Percentiles rank a stretch among this genome's conserved stretches.
phyloP scores from a whole-genome alignment of 2,113 vertebrate species.

The Tautogolabrus adspersus region DNA sequence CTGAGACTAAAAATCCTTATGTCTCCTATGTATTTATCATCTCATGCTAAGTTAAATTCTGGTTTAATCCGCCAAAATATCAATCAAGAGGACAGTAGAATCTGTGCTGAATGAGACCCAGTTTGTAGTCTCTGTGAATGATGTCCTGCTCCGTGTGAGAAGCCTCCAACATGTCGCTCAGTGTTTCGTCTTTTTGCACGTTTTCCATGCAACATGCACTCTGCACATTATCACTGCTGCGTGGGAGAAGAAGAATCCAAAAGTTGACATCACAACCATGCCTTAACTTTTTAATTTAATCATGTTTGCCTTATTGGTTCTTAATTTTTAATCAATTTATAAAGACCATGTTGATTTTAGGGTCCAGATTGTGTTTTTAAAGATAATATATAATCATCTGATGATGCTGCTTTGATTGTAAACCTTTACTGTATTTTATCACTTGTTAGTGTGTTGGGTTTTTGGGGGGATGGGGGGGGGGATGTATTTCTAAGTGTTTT shows the following conservation, averaged over 20 bases:
- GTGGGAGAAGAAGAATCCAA: conserved; percentile 40
- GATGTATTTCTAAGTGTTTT: conserved; percentile 9
- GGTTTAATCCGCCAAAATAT: background rate
- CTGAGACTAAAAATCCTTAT: background rate
- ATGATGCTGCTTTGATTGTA: conserved; percentile 55
- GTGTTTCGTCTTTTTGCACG: conserved; percentile 63
- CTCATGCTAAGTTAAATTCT: too few relatives aligned
- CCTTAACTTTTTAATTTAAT: conserved; percentile 57
- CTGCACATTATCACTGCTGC: conserved; percentile 27
- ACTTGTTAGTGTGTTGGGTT: conserved; percentile 18
- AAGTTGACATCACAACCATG: conserved; percentile 55
- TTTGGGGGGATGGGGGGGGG: too few relatives aligned
- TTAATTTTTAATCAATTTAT: conserved; percentile 8
- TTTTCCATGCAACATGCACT: conserved; percentile 27
- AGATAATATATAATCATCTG: conserved; percentile 18
- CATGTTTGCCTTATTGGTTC: conserved; percentile 59
- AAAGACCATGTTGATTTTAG: conserved; percentile 8
- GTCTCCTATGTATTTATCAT: too few relatives aligned
- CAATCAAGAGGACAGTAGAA: background rate
- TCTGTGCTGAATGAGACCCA: background rate
- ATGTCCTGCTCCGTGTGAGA: conserved; percentile 7
- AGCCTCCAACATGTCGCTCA: conserved; percentile 6
- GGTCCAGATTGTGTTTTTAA: conserved; percentile 8
- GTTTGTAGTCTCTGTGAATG: conserved; percentile 9
- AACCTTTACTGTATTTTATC: conserved; percentile 5